Evolutionary conservation across 2,888 invertebrate species (phyloP).

Genomic region (Aspidiotus destructor): DNA sequence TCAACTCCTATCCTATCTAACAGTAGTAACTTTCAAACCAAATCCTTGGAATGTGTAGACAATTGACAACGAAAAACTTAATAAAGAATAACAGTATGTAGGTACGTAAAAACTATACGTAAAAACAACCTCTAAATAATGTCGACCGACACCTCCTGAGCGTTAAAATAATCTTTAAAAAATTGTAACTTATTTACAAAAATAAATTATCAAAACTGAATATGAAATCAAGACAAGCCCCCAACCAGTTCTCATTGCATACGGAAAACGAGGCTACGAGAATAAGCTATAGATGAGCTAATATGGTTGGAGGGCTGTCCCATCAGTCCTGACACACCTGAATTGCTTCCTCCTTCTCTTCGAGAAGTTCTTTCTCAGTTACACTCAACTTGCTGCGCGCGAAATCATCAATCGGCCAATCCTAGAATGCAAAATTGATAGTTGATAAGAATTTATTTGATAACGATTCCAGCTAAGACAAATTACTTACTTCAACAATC

Average conservation of each 20-base stretch:
- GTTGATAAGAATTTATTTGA: background rate
- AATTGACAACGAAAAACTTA: too few relatives aligned
- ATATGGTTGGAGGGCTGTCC: conserved; percentile 16
- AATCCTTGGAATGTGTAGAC: too few relatives aligned
- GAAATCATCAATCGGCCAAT: conserved; percentile 69
- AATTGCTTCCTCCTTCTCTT: conserved; percentile 78
- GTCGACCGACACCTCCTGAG: too few relatives aligned
- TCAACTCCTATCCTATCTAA: too few relatives aligned
- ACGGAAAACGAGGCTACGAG: background rate
- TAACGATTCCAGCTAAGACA: background rate
- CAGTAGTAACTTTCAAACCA: too few relatives aligned
- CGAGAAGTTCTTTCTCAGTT: conserved; percentile 79
- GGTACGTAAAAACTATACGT: too few relatives aligned
- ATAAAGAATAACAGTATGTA: too few relatives aligned
- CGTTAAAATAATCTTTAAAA: too few relatives aligned
- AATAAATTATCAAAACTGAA: too few relatives aligned
- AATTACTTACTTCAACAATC: conserved; percentile 58
- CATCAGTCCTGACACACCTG: conserved; percentile 69
- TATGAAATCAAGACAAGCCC: background rate
- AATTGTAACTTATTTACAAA: too few relatives aligned
- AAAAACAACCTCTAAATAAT: too few relatives aligned
- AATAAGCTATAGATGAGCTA: conserved; percentile 24
- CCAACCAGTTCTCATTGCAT: conserved; percentile 9
- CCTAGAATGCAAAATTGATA: conserved; percentile 45
- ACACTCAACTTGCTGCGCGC: conserved; percentile 70